Percentiles rank a stretch among this genome's conserved stretches.
Evolutionary conservation across 2,888 invertebrate species (phyloP).

Genomic region (Harpalus rubripes): DNA sequence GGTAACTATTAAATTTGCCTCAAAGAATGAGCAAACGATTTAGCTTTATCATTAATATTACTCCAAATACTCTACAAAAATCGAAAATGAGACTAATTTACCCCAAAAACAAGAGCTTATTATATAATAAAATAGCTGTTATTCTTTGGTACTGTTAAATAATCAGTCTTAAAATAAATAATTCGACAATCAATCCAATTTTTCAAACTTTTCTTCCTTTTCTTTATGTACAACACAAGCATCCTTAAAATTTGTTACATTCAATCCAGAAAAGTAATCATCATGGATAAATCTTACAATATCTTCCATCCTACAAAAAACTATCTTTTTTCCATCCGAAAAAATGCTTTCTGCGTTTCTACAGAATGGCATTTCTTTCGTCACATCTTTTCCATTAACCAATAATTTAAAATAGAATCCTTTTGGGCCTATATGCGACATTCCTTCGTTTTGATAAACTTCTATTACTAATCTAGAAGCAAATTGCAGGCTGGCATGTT

Average conservation of each 20-base stretch:
- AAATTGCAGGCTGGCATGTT: slow-evolving; percentile 87
- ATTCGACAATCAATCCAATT: slow-evolving; percentile 28
- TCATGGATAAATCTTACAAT: slow-evolving; percentile 93
- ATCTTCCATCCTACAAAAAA: slow-evolving; percentile 91
- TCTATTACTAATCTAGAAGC: slow-evolving; percentile 94
- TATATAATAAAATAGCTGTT: slow-evolving; percentile 7
- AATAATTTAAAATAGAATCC: slow-evolving; percentile 91
- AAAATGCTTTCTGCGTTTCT: slow-evolving; percentile 80
- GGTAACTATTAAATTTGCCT: no score
- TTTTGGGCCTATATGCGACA: slow-evolving; percentile 76
- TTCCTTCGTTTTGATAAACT: slow-evolving; percentile 86
- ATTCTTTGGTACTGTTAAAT: slow-evolving; percentile 17
- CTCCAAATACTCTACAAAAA: not conserved
- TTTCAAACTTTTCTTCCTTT: slow-evolving; percentile 50
- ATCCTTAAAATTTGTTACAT: slow-evolving; percentile 93
- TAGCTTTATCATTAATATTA: not conserved
- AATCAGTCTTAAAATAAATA: slow-evolving; percentile 47
- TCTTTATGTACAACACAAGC: slow-evolving; percentile 80
- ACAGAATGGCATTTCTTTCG: slow-evolving; percentile 90
- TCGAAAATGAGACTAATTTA: not conserved
- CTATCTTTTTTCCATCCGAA: slow-evolving; percentile 79
- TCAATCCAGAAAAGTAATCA: slow-evolving; percentile 90
- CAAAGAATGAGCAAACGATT: no score
- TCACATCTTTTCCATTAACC: slow-evolving; percentile 92
- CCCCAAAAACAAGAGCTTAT: slow-evolving; percentile 13